phyloP scores from a whole-genome alignment of 2,797 vertebrate species.

The Natrix natrix region DNA sequence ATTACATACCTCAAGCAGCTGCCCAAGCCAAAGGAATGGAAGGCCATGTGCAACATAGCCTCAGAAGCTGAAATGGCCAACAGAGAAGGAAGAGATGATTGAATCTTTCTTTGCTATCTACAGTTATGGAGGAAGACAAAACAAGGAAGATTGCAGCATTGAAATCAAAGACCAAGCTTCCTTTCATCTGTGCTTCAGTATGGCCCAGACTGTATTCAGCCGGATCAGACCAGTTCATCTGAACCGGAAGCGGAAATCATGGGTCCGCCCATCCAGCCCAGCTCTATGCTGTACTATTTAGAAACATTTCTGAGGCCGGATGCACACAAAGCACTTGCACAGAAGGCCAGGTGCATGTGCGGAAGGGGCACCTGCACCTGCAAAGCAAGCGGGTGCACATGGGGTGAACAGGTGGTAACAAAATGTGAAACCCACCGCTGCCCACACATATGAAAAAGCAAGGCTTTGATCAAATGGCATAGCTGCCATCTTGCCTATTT shows the following conservation, averaged over 20 bases:
- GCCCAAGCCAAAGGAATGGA: neutral
- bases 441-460: neutral
- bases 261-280: too few relatives aligned
- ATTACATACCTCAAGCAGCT: neutral
- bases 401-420: too few relatives aligned
- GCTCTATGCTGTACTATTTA: too few relatives aligned
- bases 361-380: too few relatives aligned
- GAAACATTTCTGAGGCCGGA: too few relatives aligned
- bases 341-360: too few relatives aligned
- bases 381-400: too few relatives aligned
- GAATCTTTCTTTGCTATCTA: neutral
- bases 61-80: neutral
- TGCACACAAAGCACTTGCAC: too few relatives aligned
- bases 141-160: neutral
- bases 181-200: neutral
- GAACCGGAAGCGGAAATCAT: too few relatives aligned
- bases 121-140: neutral
- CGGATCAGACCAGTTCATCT: too few relatives aligned
- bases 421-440: too few relatives aligned
- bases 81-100: neutral
- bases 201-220: neutral
- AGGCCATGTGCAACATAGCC: neutral
- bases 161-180: neutral
- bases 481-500: neutral
- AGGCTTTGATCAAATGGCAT: neutral